Evolutionary conservation across 2,888 invertebrate species (phyloP), one percentile per base, ranked within the genome.

Genomic region (Drepana falcataria): DNA sequence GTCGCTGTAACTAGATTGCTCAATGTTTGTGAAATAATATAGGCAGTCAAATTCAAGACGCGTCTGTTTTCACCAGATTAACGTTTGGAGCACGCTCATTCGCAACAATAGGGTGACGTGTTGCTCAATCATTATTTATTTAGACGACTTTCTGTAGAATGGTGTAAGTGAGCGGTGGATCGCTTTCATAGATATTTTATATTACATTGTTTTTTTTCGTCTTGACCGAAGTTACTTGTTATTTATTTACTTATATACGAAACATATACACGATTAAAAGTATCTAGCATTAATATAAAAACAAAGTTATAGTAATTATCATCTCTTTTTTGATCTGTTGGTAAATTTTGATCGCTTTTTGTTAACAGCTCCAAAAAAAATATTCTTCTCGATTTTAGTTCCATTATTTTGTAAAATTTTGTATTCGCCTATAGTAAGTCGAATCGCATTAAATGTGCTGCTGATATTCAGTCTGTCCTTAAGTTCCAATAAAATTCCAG

Each of bases 81-180:
- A 64, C 62, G 66, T 64, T 65, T 65, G 53, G 51, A 60, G 64
- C 69, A 72, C 70, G 70, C 66, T 59, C 63, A 67, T 64, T 64
- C 65, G 68, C 64, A 68, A 71, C 78, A 80, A 77, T 71, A 70
- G 75, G 79, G 77, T 82, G 82, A 79, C 65, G 69, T 66, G 68
- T 85, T 85, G 73, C 81, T 60, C 73, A 83, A 85, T 79, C 64
- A 66, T 77, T 78, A 75, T 82, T 82, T 83, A 81, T 82, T 79
- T 75, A 66, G 66, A 64, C 65, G 71, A 67, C 65, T 70, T 67
- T 71, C 69, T 68, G 56, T 63, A 59, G 59, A 64, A 64, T 64
- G 78, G 72, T 63, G 64, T 66, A 77, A 78, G 77, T 77, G 58
- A 72, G 52, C 55, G 55, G 65, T 65, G 55, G 52, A 54, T 51